Evolutionary conservation across 2,113 vertebrate species (phyloP), one percentile per base, ranked within the genome.

Genomic region (Sardina pilchardus): DNA sequence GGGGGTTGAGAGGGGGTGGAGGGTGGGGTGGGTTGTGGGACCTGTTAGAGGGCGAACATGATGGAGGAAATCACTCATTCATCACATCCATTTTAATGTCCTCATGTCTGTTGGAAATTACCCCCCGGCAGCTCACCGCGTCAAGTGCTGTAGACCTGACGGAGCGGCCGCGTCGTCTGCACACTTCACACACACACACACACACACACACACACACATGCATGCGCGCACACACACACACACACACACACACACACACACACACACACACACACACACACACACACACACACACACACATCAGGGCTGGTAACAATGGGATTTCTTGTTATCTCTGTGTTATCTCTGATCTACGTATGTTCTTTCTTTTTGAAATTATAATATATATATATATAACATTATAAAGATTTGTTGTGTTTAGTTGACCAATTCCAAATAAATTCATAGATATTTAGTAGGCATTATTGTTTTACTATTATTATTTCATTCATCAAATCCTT

Each of bases 11-110:
- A 93, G 93, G 93, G 91, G 93, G 91, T 91, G 88, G 91, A 91
- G 91, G 78, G 82, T 85, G 81, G 87, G 83, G 19, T 30, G 8
- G 30, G 71, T 26, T 8, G 71, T 36, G 30, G 12, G 71, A 36
- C 71, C 71, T 78, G 71, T 78, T 78, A 36, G 87, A 85, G 81
- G 84, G 86, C 21, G 81, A 92, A 94, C 89, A 89, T 94, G 94
- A 95, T 94, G 92, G 92, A 94, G 94, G 94, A 94, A 94, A 94
- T 94, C 91, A 93, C 92, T 94, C 93, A 88, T 93, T 93, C 90
- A 89, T 94, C 92, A 90, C 88, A 92, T 90, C 94, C 91, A 94
- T 94, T 94, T 94, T 92, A 93, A 95, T 95, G 93, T 93, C 90
- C 91, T 90, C 89, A 89, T 89, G 92, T 92, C 92, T 90, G 89